Conservation (phyloP, 2,888 invertebrate species). For the Drosophila gaucha region DNA sequence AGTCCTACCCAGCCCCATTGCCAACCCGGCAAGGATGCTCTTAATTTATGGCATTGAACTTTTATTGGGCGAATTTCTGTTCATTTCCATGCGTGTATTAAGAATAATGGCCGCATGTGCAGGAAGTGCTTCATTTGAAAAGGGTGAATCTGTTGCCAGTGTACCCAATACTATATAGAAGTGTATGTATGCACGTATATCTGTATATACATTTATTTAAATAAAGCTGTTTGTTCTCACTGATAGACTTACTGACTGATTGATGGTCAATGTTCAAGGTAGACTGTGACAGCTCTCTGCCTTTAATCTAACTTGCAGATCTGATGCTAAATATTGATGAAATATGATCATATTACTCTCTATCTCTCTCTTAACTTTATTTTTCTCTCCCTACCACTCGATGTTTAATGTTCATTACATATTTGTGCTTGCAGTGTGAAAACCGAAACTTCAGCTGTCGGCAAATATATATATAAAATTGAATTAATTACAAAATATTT, state of each 20-base stretch:
- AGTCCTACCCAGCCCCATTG: constrained; percentile 14
- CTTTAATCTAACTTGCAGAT: not conserved
- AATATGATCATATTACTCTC: too few relatives aligned
- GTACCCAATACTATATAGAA: constrained; percentile 1
- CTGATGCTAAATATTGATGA: not conserved
- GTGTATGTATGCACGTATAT: not conserved
- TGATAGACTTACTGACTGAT: not conserved
- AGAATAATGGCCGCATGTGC: constrained; percentile 76
- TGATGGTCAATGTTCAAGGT: not conserved
- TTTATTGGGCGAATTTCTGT: constrained; percentile 84
- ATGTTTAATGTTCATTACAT: too few relatives aligned
- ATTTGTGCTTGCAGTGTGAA: too few relatives aligned
- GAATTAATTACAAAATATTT: constrained; percentile 41
- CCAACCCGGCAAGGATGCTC: constrained; percentile 51
- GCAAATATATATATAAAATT: not conserved
- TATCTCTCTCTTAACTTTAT: not conserved
- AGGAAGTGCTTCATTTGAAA: constrained; percentile 75
- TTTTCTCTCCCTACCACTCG: not conserved
- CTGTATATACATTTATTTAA: not conserved
- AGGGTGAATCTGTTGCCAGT: constrained; percentile 42
- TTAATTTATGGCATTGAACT: constrained; percentile 84
- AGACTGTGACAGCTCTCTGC: not conserved
- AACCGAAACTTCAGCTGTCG: not conserved
- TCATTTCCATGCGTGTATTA: constrained; percentile 82
- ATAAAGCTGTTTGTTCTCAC: not conserved